Conservation (phyloP, 2,797 vertebrate species). For the Aselliscus stoliczkanus region DNA sequence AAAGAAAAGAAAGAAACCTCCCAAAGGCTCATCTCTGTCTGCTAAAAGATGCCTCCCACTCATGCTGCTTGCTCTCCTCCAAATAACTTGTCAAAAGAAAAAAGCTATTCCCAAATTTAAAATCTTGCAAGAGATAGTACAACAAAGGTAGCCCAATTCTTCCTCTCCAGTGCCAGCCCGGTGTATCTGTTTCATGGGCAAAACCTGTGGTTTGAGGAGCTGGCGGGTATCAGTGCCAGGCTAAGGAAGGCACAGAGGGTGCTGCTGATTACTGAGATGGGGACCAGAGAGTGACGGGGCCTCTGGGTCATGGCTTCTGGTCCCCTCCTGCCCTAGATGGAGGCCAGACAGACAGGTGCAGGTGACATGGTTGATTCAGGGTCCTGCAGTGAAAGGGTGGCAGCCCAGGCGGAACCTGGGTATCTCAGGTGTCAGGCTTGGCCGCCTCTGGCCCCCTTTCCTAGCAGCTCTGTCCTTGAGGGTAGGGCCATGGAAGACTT, state of each 20-base stretch:
- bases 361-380: neutral
- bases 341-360: neutral
- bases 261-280: fast-evolving
- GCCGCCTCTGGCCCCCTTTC: fast-evolving
- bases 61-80: slow-evolving; percentile 48
- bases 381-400: neutral
- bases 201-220: neutral
- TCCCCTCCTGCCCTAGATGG: neutral
- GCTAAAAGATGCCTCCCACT: slow-evolving; percentile 70
- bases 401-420: neutral
- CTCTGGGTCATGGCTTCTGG: fast-evolving
- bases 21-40: slow-evolving; percentile 35
- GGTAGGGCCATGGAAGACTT: neutral
- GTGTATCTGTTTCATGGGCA: fast-evolving
- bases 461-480: neutral
- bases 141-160: neutral
- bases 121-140: neutral
- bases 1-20: neutral
- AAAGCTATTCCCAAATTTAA: neutral
- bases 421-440: neutral
- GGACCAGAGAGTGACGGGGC: fast-evolving
- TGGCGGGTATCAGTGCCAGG: too few relatives aligned
- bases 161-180: neutral
- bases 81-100: slow-evolving; percentile 58
- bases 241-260: neutral